Base-by-base conservation (phyloP, 2,888 invertebrate species). In the Lamproptera curius region DNA sequence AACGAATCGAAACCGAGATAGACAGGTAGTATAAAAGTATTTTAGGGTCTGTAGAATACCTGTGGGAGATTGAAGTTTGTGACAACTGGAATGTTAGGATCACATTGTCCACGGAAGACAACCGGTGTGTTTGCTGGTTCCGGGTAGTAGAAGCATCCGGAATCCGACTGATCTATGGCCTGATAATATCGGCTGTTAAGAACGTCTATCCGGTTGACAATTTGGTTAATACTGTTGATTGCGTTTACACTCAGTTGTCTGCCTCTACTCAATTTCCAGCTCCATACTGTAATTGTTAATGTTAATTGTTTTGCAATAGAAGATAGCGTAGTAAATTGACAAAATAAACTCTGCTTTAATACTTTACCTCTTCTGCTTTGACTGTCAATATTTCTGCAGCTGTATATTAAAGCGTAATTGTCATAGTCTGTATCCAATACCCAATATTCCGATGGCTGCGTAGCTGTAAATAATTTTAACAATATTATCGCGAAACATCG, bases 381-480 rank as follows among this genome's bases (percentile, higher is more conserved):
- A 1, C 15, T 16, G 23, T 55, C 39, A 6, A 66, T 42, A 20
- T 90, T 80, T 1, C 71, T 68, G 59, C 92, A 92, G 38, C 90
- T 90, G 85, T 91, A 92, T 1, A 91, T 89, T 1, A 92, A 84
- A 1, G 91, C 77, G 56, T 89, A 92, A 51, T 78, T 80, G 0
- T 76, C 73, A 62, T 92, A 77, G 49, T 92, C 91, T 0, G 92
- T 91, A 36, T 82, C 65, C 15, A 72, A 57, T 13, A 73, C 51
- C 57, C 60, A 65, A n/a, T 65, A 59, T 8, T 68, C 59, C 6
- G 48, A 16, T 16, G 52, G 43, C 8, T 45, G 42, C 57, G 59
- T 20, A 38, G 49, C 58, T 60, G 36, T 10, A 54, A 52, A 37
- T 31, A 31, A 87, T 9, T 34, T n/a, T n/a, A n/a, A n/a, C n/a